phyloP scores from a whole-genome alignment of 2,113 vertebrate species.

The Xenopus borealis region DNA sequence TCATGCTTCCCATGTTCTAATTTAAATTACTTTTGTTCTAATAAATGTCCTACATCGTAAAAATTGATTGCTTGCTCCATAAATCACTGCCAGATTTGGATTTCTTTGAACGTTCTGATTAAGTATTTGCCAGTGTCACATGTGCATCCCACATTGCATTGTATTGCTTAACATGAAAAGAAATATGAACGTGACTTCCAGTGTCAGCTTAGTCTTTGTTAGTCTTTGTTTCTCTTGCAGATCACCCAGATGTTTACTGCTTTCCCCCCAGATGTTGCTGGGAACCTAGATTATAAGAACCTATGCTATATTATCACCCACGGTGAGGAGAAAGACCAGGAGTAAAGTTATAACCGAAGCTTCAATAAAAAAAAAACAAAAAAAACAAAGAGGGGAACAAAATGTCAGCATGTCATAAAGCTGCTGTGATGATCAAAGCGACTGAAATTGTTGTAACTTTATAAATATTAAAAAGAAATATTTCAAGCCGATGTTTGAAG shows the following conservation, averaged over 20 bases:
- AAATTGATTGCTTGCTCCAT: slow-evolving; percentile 26
- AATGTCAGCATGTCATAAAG: not conserved
- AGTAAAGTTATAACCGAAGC: slow-evolving; percentile 35
- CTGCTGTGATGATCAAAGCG: slow-evolving; percentile 21
- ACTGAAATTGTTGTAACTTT: slow-evolving; percentile 2
- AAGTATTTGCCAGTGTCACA: slow-evolving; percentile 13
- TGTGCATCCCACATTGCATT: slow-evolving; percentile 30
- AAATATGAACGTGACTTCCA: slow-evolving; percentile 8
- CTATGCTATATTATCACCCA: slow-evolving; percentile 88
- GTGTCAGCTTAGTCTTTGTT: slow-evolving; percentile 15
- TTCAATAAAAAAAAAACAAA: not conserved
- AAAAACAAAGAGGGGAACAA: not conserved
- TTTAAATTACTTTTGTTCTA: slow-evolving; percentile 1
- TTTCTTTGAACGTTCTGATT: slow-evolving; percentile 22
- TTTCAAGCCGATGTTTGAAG: not conserved
- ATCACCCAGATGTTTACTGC: slow-evolving; percentile 84
- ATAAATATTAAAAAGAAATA: slow-evolving; percentile 17
- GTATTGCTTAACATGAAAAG: slow-evolving; percentile 9
- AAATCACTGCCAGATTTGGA: slow-evolving; percentile 13
- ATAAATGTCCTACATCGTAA: not conserved
- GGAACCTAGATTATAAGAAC: slow-evolving; percentile 86
- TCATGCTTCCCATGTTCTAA: too few species aligned
- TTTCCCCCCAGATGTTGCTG: slow-evolving; percentile 82
- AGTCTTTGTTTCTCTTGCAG: slow-evolving; percentile 55
- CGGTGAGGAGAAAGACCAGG: slow-evolving; percentile 82